Base-by-base conservation (phyloP, 2,113 vertebrate genomes). In the Anoplopoma fimbria region DNA sequence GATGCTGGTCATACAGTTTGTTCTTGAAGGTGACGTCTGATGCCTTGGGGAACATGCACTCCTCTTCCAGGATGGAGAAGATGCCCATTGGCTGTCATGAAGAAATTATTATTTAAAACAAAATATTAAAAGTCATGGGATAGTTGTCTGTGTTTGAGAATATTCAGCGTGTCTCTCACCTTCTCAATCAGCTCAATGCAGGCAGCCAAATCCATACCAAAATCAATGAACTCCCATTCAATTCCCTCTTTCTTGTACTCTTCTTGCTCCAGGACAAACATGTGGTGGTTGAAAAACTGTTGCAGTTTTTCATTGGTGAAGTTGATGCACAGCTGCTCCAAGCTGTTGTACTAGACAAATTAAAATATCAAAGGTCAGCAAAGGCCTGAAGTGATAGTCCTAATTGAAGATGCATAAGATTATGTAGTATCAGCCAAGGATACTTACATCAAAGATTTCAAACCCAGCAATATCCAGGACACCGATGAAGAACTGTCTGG, bases 301-400 rank as follows among this genome's bases (percentile, higher is more conserved):
- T 97, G 97, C 95, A 97, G 95, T 94, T 97, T 97, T 85, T 97
- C 97, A 69, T 97, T 97, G 70, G 96, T 97, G 92, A 97, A 97
- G 86, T 97, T 97, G 89, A 97, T 97, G 83, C 97, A 97, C n/a
- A 97, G 94, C 92, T 97, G 97, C 68, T 98, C 97, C 90, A 98
- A 88, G 89, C 96, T 98, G 93, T 97, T 97, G 19, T 81, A 98
- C 97, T 98, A 86, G 2, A 14, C 4, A 58, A 4, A 51, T 47
- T 17, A 4, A 47, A 17, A 47, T 47, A 19, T 47, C 45, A 19
- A 17, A 47, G 45, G 45, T 51, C 7, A 51, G 8, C 7, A 51
- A 51, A 51, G 49, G 19, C 49, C 19, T 51, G 23, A 51, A 23
- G 49, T 51, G 9, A 51, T 21, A 23, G 49, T 6, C 23, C 23